A percentile compares a stretch with the other conserved stretches of the same genome.
Evolutionary conservation across 2,888 invertebrate species (phyloP).

Genomic region (Penaeus monodon): DNA sequence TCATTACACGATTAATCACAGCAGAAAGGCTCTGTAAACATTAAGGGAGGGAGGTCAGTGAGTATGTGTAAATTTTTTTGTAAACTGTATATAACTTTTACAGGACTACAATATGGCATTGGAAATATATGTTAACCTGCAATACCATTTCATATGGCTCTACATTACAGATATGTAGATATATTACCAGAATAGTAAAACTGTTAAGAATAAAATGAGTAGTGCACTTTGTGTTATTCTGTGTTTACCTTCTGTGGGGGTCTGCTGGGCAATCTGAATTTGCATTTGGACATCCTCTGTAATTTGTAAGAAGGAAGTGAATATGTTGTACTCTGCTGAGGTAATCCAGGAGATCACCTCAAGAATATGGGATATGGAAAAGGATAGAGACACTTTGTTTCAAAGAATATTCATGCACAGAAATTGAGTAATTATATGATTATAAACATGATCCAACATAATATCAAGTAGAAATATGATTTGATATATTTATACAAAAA

Average conservation of each 20-base stretch:
- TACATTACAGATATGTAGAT: neutral
- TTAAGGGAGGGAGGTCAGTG: no score
- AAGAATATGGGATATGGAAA: neutral
- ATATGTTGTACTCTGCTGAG: neutral
- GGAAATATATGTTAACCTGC: no score
- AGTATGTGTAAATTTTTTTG: no score
- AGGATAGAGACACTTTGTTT: no score
- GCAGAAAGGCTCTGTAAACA: no score
- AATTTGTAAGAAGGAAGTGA: conserved; percentile 48
- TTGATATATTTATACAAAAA: neutral
- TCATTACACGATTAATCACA: no score
- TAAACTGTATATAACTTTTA: no score
- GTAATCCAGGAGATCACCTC: neutral
- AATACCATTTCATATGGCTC: neutral
- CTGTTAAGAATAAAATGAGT: conserved; percentile 1
- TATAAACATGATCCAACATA: no score
- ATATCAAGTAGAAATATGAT: neutral
- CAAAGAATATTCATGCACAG: no score
- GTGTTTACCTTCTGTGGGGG: conserved; percentile 60
- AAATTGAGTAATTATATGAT: no score
- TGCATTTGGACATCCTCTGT: conserved; percentile 61
- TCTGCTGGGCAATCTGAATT: conserved; percentile 52
- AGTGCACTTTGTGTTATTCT: conserved; percentile 4
- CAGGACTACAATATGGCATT: no score
- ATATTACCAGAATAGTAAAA: conserved; percentile 1